These are phyloP conservation scores for human (Homo sapiens) DNA, from an alignment of 2,113 vertebrate genomes.

Conservation along the genomic window GRCh38 chr4:64644501-64645000, in stretches of 20 bases:
- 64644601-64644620: background rate
- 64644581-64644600: background rate
- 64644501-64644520: background rate
- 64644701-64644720: background rate
- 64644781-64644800: too few relatives aligned
- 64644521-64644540: background rate
- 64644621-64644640: background rate
- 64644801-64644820: too few relatives aligned
- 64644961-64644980: background rate
- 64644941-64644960: background rate
- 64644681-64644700: background rate
- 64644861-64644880: too few relatives aligned
- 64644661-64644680: background rate
- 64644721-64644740: background rate
- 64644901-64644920: background rate
- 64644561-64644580: background rate
- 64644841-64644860: too few relatives aligned
- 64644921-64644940: background rate
- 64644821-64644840: too few relatives aligned
- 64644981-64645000: background rate
- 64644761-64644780: background rate
- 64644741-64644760: background rate
- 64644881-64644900: background rate
- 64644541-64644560: background rate
- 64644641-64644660: background rate